These are phyloP conservation scores for Sarotherodon lohbergeri DNA, from an alignment of 2,113 vertebrate genomes.

Conservation along the genomic window DNA sequence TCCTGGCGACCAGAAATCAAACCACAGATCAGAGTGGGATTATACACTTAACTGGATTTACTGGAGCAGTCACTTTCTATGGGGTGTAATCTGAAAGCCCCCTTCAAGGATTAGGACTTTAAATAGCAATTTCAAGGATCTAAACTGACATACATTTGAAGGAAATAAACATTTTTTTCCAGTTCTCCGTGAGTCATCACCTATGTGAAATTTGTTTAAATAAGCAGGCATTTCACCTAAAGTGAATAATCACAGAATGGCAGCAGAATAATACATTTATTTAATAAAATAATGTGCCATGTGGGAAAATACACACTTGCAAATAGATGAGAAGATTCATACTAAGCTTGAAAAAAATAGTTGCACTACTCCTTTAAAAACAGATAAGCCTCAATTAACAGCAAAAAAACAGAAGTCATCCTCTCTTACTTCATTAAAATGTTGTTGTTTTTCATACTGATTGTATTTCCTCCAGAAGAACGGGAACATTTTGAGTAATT, in stretches of 20 bases:
- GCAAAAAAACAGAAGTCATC: neutral
- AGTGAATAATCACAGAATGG: neutral
- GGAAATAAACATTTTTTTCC: neutral
- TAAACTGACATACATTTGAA: neutral
- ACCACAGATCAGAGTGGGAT: neutral
- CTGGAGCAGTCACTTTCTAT: neutral
- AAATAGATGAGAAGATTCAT: neutral
- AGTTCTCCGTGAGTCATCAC: neutral
- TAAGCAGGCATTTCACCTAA: too few relatives aligned
- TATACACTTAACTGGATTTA: neutral
- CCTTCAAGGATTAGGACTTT: neutral
- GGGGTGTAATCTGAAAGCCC: neutral
- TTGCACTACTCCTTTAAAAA: neutral
- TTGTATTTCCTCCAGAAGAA: neutral
- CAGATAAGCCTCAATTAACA: neutral
- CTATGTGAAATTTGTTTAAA: neutral
- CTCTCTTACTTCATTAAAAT: neutral
- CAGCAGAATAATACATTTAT: neutral
- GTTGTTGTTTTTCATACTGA: neutral
- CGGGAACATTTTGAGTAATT: neutral
- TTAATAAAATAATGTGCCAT: neutral
- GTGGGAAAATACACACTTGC: neutral
- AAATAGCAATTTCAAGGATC: neutral
- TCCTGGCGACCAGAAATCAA: conserved; percentile 11
- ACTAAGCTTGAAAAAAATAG: neutral